Base-by-base conservation (phyloP, 2,113 vertebrate species). In the Donacobius atricapilla region DNA sequence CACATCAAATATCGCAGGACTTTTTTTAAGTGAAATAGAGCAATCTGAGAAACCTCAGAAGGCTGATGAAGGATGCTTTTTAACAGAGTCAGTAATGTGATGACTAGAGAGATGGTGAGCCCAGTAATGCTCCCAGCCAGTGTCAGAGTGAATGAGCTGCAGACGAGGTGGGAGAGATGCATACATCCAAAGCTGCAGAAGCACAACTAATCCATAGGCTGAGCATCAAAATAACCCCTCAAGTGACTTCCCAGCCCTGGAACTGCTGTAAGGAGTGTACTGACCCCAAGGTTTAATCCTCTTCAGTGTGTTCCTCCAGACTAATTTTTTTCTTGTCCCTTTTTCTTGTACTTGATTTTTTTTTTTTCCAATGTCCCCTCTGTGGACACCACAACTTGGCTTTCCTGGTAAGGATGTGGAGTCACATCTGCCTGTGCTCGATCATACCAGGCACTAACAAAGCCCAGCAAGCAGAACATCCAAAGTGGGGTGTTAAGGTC, bases 391-490 rank as follows among this genome's bases (percentile, higher is more conserved):
- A 2, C 42, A 21, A 22, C 30, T 71, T 7, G 1, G 10, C 17
- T 94, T 92, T 72, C 44, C 44, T 48, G 17, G 21, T 5, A 18
- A 31, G n/a, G 7, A n/a, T 2, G 1, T 35, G 63, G 48, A 83
- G 27, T 58, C n/a, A 18, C 54, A 15, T 58, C 64, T 93, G 54
- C 75, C 48, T 3, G 3, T 79, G 75, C 22, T 45, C 0, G 0
- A 23, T 63, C 35, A 11, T 24, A 31, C 40, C 54, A 70, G 47
- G 42, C 13, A 28, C 47, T 70, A 47, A 39, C 5, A 5, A 83
- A 60, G 50, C 58, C 68, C 51, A 84, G 42, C 57, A 61, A 73
- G 54, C 33, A 57, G 64, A 63, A 50, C 28, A 73, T 83, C 60
- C 42, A 23, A 68, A 77, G 25, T 4, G 0, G 9, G 28, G 8